Conservation (phyloP, 2,888 invertebrate genomes). For the Plusia festucae region DNA sequence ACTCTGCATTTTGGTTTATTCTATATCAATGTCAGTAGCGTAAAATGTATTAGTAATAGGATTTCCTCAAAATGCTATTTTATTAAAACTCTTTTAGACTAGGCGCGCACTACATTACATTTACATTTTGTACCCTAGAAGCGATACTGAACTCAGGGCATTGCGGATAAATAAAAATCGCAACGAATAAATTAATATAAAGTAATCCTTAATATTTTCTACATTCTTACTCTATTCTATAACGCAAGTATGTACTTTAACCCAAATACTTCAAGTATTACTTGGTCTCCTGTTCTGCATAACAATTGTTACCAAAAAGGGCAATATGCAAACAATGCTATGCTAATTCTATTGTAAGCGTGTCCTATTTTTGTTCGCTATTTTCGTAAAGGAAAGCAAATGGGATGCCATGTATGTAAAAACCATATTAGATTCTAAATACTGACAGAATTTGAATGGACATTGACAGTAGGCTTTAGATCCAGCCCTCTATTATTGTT, state of each 20-base stretch:
- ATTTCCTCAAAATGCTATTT: too few relatives aligned
- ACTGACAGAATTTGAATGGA: background rate
- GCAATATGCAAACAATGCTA: slow-evolving; percentile 57
- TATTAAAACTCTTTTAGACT: too few relatives aligned
- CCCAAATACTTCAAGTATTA: slow-evolving; percentile 27
- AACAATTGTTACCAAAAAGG: slow-evolving; percentile 53
- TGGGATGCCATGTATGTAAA: background rate
- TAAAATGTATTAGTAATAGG: too few relatives aligned
- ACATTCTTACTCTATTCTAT: background rate
- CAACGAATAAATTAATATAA: too few relatives aligned
- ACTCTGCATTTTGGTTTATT: too few relatives aligned
- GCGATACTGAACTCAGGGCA: too few relatives aligned
- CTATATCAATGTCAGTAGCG: too few relatives aligned
- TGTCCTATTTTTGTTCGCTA: slow-evolving; percentile 40
- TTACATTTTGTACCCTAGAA: too few relatives aligned
- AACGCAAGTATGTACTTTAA: slow-evolving; percentile 8
- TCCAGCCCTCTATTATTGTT: too few relatives aligned
- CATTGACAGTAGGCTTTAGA: background rate
- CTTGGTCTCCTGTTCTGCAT: slow-evolving; percentile 52
- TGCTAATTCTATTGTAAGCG: slow-evolving; percentile 56
- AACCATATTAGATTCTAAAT: background rate
- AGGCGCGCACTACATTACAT: too few relatives aligned
- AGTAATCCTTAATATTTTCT: background rate
- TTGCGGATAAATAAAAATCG: too few relatives aligned
- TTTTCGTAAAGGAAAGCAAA: slow-evolving; percentile 35